Conservation (phyloP, 2,888 invertebrate species). For the Cecidostiba fungosa region DNA sequence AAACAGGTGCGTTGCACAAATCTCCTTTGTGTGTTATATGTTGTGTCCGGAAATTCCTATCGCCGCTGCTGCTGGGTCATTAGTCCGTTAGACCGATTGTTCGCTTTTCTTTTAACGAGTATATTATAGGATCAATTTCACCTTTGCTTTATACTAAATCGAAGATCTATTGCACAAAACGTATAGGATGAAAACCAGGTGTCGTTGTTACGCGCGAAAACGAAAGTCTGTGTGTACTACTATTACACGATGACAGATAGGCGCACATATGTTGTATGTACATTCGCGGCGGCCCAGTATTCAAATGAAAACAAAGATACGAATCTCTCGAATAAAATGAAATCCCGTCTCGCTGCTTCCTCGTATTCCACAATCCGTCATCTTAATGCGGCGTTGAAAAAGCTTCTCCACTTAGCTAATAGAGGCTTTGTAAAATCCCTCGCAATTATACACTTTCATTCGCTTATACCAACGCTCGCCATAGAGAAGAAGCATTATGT, state of each 20-base stretch:
- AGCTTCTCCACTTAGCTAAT: not conserved
- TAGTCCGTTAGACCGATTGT: slow-evolving; percentile 15
- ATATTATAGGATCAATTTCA: too few species aligned
- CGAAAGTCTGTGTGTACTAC: not conserved
- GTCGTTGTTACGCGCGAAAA: not conserved
- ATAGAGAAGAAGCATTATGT: not conserved
- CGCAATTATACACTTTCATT: not conserved
- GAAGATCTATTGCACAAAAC: too few species aligned
- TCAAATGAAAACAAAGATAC: slow-evolving; percentile 28
- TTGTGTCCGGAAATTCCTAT: not conserved
- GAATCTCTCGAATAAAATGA: not conserved
- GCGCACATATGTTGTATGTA: too few species aligned
- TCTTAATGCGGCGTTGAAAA: not conserved
- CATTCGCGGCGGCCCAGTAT: not conserved
- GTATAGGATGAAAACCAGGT: not conserved
- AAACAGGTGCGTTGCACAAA: slow-evolving; percentile 19
- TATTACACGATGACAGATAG: not conserved
- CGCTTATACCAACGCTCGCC: not conserved
- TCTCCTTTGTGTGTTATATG: slow-evolving; percentile 10
- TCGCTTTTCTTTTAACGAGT: slow-evolving; percentile 31
- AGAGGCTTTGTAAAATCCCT: not conserved
- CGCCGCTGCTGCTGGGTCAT: too few species aligned
- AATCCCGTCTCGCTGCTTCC: not conserved
- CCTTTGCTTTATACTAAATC: too few species aligned
- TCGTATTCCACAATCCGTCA: not conserved